These are phyloP conservation scores for Meriones unguiculatus DNA, from an alignment of 2,113 vertebrate species.

Conservation along the genomic window DNA sequence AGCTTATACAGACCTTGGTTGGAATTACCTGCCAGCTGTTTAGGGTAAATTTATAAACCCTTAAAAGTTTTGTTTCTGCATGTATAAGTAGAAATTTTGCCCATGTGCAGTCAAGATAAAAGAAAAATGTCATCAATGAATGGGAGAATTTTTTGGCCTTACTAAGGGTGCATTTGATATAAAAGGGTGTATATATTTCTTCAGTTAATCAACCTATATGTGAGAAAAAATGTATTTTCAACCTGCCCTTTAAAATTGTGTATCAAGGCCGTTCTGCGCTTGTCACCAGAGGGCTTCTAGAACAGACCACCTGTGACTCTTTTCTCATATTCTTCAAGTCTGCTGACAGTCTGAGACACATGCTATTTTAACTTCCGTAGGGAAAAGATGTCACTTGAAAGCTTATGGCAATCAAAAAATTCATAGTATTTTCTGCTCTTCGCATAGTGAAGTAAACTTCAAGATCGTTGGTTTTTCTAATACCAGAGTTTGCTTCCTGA, in stretches of 20 bases:
- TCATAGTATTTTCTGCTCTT: constrained; percentile 3
- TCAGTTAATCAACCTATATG: not conserved
- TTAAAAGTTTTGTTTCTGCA: not conserved
- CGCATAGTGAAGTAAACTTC: constrained; percentile 7
- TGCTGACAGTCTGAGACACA: not conserved
- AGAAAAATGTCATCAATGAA: not conserved
- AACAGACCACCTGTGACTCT: not conserved
- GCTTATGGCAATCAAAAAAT: not conserved
- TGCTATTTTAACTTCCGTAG: not conserved
- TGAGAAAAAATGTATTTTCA: not conserved
- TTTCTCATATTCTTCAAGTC: not conserved
- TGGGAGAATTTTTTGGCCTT: not conserved
- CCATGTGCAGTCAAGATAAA: not conserved
- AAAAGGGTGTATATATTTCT: not conserved
- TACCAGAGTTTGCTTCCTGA: not conserved
- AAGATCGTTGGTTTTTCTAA: constrained; percentile 25
- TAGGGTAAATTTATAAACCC: not conserved
- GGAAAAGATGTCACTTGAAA: not conserved
- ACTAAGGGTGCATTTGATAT: not conserved
- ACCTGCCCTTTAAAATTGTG: not conserved
- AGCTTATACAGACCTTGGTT: not conserved
- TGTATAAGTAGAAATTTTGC: not conserved
- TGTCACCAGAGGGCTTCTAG: not conserved
- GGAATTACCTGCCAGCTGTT: not conserved
- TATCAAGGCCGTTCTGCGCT: not conserved